Percentiles rank a stretch among this genome's conserved stretches.
phyloP scores from a whole-genome alignment of 1,140 invertebrate genomes.

The Aphelinus certus region DNA sequence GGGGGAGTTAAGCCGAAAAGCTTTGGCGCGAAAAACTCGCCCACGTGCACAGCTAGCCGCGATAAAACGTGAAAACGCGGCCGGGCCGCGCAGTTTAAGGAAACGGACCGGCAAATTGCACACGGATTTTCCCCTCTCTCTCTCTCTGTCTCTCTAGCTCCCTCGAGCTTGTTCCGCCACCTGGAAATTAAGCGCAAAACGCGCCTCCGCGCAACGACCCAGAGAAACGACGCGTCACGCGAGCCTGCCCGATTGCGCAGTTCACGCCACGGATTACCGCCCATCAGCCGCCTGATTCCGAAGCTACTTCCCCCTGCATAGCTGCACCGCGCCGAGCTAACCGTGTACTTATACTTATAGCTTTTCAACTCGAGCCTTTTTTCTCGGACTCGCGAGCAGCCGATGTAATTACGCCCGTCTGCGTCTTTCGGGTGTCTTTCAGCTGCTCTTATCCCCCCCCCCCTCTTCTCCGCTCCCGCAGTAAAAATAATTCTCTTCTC shows the following conservation, averaged over 20 bases:
- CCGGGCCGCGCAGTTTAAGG: neutral
- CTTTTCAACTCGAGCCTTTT: too few species aligned
- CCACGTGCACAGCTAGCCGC: neutral
- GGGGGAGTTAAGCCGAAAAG: neutral
- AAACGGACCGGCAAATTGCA: conserved; percentile 32
- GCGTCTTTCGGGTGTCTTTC: too few species aligned
- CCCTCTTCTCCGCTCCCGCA: too few species aligned
- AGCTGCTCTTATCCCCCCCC: too few species aligned
- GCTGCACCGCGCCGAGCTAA: too few species aligned
- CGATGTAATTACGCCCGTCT: too few species aligned
- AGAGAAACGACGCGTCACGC: conserved; percentile 42
- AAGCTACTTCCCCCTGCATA: neutral
- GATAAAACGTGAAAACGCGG: conserved; percentile 4
- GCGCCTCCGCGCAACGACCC: neutral
- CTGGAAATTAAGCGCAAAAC: conserved; percentile 20
- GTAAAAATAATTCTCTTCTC: too few species aligned
- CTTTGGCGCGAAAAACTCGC: neutral
- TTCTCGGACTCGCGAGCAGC: too few species aligned
- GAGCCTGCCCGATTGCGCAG: conserved; percentile 45
- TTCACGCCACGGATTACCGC: neutral
- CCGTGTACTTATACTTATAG: too few species aligned
- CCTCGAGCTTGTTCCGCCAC: neutral
- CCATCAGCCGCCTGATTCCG: neutral
- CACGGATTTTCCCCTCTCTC: conserved; percentile 5
- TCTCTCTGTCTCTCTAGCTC: conserved; percentile 1